Evolutionary conservation across 2,888 invertebrate species (phyloP).

Genomic region (Microplitis manilae): DNA sequence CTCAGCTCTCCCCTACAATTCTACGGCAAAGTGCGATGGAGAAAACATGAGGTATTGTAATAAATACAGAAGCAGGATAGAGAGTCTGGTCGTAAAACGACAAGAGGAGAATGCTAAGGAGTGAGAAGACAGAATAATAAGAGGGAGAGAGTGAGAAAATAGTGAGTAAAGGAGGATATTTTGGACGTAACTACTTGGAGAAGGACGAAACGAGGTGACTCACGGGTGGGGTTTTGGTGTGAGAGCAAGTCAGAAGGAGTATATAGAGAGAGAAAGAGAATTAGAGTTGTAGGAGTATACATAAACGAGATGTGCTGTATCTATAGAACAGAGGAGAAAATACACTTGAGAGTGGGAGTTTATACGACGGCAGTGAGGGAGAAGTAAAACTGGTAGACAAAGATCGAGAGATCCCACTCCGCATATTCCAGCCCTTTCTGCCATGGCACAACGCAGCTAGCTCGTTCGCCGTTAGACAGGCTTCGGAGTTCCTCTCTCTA

Average conservation of each 20-base stretch:
- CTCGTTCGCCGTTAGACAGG: slow-evolving; percentile 53
- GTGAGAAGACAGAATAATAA: slow-evolving; percentile 13
- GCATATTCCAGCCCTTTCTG: slow-evolving; percentile 42
- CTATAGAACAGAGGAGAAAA: slow-evolving; percentile 30
- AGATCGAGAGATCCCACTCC: slow-evolving; percentile 46
- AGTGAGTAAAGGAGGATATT: slow-evolving; percentile 11
- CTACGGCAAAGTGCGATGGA: slow-evolving; percentile 36
- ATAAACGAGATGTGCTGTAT: slow-evolving; percentile 9
- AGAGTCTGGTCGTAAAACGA: not conserved
- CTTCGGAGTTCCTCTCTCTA: slow-evolving; percentile 57
- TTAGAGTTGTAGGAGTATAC: slow-evolving; percentile 11
- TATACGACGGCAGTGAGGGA: slow-evolving; percentile 22
- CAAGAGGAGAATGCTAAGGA: not conserved
- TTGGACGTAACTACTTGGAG: slow-evolving; percentile 2
- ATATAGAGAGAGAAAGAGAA: slow-evolving; percentile 20
- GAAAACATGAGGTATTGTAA: slow-evolving; percentile 33
- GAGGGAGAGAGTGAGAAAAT: slow-evolving; percentile 29
- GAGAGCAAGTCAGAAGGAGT: slow-evolving; percentile 35
- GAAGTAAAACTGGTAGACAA: slow-evolving; percentile 43
- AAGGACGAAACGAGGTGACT: slow-evolving; percentile 30
- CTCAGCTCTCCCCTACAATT: slow-evolving; percentile 55
- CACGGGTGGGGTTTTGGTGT: slow-evolving; percentile 23
- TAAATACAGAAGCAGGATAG: not conserved
- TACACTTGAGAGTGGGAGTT: slow-evolving; percentile 42
- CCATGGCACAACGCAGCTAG: slow-evolving; percentile 16